Conservation (phyloP, 1,140 invertebrate species). For the Drosophila bifasciata region DNA sequence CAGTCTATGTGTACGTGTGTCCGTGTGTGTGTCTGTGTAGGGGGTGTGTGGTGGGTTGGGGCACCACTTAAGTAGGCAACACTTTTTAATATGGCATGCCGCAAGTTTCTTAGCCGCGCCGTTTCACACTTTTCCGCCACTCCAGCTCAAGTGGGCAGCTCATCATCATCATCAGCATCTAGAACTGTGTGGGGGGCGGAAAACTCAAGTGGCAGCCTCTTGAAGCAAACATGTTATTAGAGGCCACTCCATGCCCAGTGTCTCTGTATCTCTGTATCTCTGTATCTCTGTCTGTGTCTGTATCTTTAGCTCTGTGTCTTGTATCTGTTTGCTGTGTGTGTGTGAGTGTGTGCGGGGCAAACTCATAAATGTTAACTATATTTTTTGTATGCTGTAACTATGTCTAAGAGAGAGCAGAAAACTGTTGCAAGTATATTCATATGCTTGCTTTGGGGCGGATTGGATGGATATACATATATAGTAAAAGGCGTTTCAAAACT, state of each 20-base stretch:
- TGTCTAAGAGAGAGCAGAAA: slow-evolving; percentile 34
- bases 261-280: slow-evolving; percentile 14
- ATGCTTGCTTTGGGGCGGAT: slow-evolving; percentile 29
- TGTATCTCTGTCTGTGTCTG: slow-evolving; percentile 13
- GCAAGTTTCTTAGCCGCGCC: slow-evolving; percentile 41
- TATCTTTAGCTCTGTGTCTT: slow-evolving; percentile 17
- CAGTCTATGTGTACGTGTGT: no score
- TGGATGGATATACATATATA: slow-evolving; percentile 22
- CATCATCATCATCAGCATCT: slow-evolving; percentile 17
- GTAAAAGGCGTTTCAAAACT: slow-evolving; percentile 16
- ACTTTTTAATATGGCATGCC: slow-evolving; percentile 55
- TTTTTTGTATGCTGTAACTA: not conserved
- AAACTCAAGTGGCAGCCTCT: slow-evolving; percentile 57
- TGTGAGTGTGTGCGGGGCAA: slow-evolving; percentile 29
- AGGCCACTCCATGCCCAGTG: slow-evolving; percentile 24
- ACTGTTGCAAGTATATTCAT: slow-evolving; percentile 49
- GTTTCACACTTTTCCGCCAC: slow-evolving; percentile 52
- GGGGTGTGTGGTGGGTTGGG: slow-evolving; percentile 7
- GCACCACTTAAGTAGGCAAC: slow-evolving; percentile 53
- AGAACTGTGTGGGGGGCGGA: no score
- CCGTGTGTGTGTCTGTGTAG: not conserved
- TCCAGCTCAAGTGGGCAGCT: slow-evolving; percentile 44
- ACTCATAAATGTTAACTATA: slow-evolving; percentile 58
- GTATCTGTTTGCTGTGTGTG: slow-evolving; percentile 21
- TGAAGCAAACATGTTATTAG: slow-evolving; percentile 66